Base-by-base conservation (phyloP, 2,113 vertebrate genomes). In the Atrichornis clamosus region DNA sequence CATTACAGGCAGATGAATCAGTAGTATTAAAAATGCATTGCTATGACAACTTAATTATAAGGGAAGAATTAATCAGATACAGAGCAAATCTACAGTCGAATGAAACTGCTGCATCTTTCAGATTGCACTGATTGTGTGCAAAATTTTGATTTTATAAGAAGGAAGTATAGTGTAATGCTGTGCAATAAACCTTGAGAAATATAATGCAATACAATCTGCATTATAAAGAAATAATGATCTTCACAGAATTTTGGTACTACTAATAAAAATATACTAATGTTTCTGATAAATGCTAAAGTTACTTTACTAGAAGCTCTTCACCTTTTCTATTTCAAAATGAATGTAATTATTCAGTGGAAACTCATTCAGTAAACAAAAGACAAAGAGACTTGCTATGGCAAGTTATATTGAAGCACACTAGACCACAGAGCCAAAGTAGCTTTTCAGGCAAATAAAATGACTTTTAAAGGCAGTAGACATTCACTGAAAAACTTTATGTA, bases 11-110 rank as follows among this genome's bases (percentile, higher is more conserved):
- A 10, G 75, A 35, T n/a, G 53, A 95, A 96, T 87, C 44, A 35
- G 19, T 65, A 59, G 46, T 89, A 50, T 78, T 94, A 96, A 91
- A 96, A 95, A 94, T 89, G 27, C 37, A 72, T 55, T 63, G 32
- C 70, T 87, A 80, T 79, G 90, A 83, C 81, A 94, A 74, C 87
- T 82, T 94, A 69, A 96, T 97, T 95, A 84, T 81, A 92, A 94
- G 68, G 44, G 73, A 18, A 92, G 19, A 78, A 94, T 80, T 95
- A 53, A 89, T 93, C 85, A 89, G 41, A 89, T 62, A 94, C 39
- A 83, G 49, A 80, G 20, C 15, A 88, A 76, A 93, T 90, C 47
- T 95, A 41, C 30, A 56, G 58, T 41, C 89, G 64, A 75, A 93
- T 77, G 76, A 58, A 81, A 64, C 17, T 50, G 50, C 44, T 70